A percentile compares a stretch with the other conserved stretches of the same genome.
These are phyloP conservation scores for Erebia palarica DNA, from an alignment of 2,888 invertebrate species.

Conservation along the genomic window DNA sequence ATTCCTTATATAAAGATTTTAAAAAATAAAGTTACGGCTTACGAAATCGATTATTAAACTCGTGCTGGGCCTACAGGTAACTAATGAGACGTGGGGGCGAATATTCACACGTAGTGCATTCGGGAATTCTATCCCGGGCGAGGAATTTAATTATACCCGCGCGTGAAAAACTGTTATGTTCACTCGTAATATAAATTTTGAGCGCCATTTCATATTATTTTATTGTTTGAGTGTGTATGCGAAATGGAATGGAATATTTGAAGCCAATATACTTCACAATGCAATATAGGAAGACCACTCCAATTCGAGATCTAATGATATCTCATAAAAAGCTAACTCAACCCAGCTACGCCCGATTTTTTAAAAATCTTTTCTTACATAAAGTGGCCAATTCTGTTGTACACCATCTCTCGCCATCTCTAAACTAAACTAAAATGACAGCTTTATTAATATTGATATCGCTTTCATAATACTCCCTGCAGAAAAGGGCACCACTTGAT, in stretches of 20 bases:
- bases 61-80: conserved; percentile 5
- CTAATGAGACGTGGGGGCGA: conserved; percentile 23
- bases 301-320: no score
- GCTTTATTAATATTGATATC: no score
- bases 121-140: conserved; percentile 29
- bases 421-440: no score
- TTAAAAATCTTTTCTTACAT: no score
- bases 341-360: no score
- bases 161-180: conserved; percentile 40
- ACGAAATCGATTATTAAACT: not conserved
- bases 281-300: not conserved
- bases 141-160: conserved; percentile 40
- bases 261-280: not conserved
- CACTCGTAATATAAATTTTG: conserved; percentile 21
- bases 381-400: no score
- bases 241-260: not conserved
- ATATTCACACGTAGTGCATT: conserved; percentile 24
- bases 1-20: no score
- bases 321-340: no score
- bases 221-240: conserved; percentile 8
- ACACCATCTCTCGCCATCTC: no score
- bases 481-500: no score
- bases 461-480: no score
- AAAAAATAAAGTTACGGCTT: no score
- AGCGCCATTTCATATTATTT: conserved; percentile 15